These are phyloP conservation scores for Eumacrocentrus americanus DNA, from an alignment of 2,888 invertebrate genomes.

Conservation along the genomic window DNA sequence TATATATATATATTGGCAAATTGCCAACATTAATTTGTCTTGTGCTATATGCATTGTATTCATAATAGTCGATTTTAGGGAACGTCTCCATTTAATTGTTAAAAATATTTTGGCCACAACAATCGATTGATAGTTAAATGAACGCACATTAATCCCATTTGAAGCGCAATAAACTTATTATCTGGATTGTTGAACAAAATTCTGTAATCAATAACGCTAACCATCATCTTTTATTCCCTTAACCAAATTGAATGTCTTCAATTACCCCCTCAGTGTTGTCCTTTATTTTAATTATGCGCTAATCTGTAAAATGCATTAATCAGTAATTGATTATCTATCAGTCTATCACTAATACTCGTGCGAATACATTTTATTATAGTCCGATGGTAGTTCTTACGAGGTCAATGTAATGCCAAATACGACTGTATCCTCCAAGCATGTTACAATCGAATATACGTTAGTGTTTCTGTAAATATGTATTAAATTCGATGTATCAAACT, in stretches of 20 bases:
- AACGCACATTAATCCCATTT: constrained; percentile 16
- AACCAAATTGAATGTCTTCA: constrained; percentile 5
- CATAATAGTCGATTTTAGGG: constrained; percentile 19
- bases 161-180: constrained; percentile 26
- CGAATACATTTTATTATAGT: too few relatives aligned
- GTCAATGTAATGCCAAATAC: too few relatives aligned
- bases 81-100: constrained; percentile 4
- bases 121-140: constrained; percentile 5
- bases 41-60: constrained; percentile 28
- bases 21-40: constrained; percentile 29
- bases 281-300: constrained; percentile 24
- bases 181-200: constrained; percentile 30
- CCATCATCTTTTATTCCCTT: not conserved
- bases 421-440: too few relatives aligned
- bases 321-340: not conserved
- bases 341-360: too few relatives aligned
- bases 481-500: constrained; percentile 33
- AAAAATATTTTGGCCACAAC: not conserved
- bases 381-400: too few relatives aligned
- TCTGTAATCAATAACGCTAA: not conserved
- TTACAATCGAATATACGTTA: constrained; percentile 19
- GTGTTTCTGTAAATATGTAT: constrained; percentile 39
- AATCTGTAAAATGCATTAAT: constrained; percentile 26
- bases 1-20: constrained; percentile 17
- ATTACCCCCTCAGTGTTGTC: constrained; percentile 11